phyloP scores from a whole-genome alignment of 2,888 invertebrate species.

The Sabatieria punctata region DNA sequence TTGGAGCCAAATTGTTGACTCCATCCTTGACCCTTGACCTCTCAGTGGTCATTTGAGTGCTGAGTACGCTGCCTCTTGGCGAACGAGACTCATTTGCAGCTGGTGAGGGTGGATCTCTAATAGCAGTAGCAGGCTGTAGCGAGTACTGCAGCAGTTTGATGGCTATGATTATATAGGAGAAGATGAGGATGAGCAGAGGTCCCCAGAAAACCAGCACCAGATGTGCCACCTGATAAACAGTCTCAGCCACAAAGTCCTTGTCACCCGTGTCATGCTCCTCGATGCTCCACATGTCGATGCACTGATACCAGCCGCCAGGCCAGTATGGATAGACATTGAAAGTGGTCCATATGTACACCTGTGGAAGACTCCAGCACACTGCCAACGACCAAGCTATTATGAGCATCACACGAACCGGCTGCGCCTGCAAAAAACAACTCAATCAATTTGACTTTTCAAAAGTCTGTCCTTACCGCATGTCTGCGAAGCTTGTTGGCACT shows the following conservation, averaged over 20 bases:
- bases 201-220: conserved; percentile 27
- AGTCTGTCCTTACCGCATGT: not conserved
- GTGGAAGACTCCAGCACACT: conserved; percentile 18
- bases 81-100: too few relatives aligned
- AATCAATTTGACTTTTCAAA: not conserved
- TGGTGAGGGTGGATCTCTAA: too few relatives aligned
- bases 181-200: conserved; percentile 19
- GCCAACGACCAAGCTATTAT: conserved; percentile 19
- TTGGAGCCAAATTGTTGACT: too few relatives aligned
- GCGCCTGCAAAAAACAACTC: conserved; percentile 12
- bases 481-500: not conserved
- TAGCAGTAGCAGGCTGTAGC: too few relatives aligned
- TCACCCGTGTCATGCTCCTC: not conserved
- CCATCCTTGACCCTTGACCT: too few relatives aligned
- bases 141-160: conserved; percentile 17
- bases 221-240: conserved; percentile 1
- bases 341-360: conserved; percentile 20
- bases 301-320: conserved; percentile 18
- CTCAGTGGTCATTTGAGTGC: too few relatives aligned
- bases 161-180: conserved; percentile 22
- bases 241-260: not conserved
- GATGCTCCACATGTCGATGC: conserved; percentile 23
- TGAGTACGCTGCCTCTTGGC: too few relatives aligned
- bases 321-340: conserved; percentile 14
- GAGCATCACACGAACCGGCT: conserved; percentile 14